Base-by-base conservation (phyloP, 2,113 vertebrate genomes). In the Notiomystis cincta region DNA sequence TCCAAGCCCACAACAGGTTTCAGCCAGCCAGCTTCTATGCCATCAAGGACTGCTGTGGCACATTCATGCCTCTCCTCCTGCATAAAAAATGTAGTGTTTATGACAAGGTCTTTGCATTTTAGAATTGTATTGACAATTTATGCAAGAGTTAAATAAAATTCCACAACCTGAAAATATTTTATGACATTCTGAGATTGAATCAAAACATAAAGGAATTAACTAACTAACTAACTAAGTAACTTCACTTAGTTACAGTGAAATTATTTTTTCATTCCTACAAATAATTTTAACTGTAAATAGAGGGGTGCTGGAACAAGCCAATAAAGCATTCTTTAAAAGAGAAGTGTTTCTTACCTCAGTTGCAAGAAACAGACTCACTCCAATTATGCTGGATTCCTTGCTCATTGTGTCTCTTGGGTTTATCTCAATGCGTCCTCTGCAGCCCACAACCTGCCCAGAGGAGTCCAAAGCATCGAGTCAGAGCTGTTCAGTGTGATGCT, bases 361-460 rank as follows among this genome's bases (percentile, higher is more conserved):
- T 69, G 98, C 95, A 40, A 83, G 96, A 93, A 90, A 98, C 4
- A 99, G 85, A 31, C 90, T 23, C 56, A 99, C 97, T 76, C 99
- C 99, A 35, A 97, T 97, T 69, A 99, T 98, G 95, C 98, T 98
- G 40, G 98, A 97, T 95, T 99, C 99, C 67, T 99, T 99, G 19
- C 21, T 33, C 98, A 99, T 99, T 31, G 95, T 98, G 92, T 99
- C 99, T 72, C 99, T 98, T 14, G 99, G 99, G 72, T 98, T 98
- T 90, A 99, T 99, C 97, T 99, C 98, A 38, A 98, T 76, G 12
- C 98, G 28, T 40, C 99, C 99, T 93, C 99, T 97, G 90, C 75
- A 98, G 89, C 99, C 99, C 35, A 99, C 98, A 9, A 99, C 79
- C 99, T 99, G 47, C 56, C 28, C n/a, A 80, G 44, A 81, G 7